A percentile compares a stretch with the other conserved stretches of the same genome.
These are phyloP conservation scores for Tachina lurida DNA, from an alignment of 2,888 invertebrate genomes.

Conservation along the genomic window DNA sequence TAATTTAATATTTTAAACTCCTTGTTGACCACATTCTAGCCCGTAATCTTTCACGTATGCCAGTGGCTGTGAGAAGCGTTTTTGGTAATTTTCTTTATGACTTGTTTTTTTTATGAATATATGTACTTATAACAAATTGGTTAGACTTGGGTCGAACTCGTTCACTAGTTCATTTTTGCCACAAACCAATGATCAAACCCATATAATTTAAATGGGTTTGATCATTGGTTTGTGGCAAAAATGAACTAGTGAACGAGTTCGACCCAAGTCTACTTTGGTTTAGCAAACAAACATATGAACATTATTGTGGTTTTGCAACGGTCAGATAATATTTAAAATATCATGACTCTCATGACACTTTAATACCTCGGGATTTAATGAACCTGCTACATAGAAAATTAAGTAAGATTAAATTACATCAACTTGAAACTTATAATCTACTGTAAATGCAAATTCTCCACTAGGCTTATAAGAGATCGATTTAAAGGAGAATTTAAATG, in stretches of 20 bases:
- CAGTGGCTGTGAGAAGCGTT: background rate
- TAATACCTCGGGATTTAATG: background rate
- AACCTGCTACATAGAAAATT: background rate
- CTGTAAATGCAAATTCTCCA: background rate
- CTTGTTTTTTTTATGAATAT: slow-evolving; percentile 4
- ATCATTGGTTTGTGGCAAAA: too few species aligned
- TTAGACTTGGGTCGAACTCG: background rate
- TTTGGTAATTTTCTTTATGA: slow-evolving; percentile 21
- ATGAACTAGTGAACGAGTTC: too few species aligned
- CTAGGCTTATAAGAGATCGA: too few species aligned
- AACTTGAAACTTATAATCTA: background rate
- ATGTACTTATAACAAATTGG: slow-evolving; percentile 17
- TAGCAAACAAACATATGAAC: background rate
- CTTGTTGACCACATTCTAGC: background rate
- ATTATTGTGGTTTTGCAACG: slow-evolving; percentile 5
- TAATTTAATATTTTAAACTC: slow-evolving; percentile 11
- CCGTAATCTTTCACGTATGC: slow-evolving; percentile 6
- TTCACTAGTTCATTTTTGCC: too few species aligned
- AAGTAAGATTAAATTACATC: background rate
- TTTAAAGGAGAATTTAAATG: too few species aligned
- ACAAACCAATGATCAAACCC: too few species aligned
- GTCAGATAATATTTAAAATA: slow-evolving; percentile 22
- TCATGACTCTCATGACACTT: slow-evolving; percentile 9
- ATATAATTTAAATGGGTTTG: too few species aligned
- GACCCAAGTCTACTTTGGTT: too few species aligned